A percentile compares a stretch with the other conserved stretches of the same genome.
These are phyloP conservation scores for Syngnathus floridae DNA, from an alignment of 2,113 vertebrate species.

Conservation along the genomic window DNA sequence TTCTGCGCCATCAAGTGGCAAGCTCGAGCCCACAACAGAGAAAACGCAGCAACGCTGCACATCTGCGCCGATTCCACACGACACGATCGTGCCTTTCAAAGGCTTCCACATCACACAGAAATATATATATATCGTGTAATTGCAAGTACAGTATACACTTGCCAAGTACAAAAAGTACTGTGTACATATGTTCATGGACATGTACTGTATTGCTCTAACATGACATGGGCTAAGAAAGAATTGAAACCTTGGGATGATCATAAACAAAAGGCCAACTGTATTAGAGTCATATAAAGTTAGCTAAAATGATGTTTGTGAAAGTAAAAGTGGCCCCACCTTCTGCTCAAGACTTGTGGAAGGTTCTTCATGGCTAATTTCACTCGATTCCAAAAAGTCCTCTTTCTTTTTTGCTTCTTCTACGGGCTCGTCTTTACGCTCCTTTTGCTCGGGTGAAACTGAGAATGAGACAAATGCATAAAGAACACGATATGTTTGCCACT, in stretches of 20 bases:
- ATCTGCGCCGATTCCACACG: too few species aligned
- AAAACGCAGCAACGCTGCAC: neutral
- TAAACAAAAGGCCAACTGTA: too few species aligned
- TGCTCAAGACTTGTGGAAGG: conserved; percentile 70
- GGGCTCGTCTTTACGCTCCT: conserved; percentile 61
- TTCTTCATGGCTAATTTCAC: conserved; percentile 39
- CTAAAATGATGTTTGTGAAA: too few species aligned
- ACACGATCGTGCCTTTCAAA: neutral
- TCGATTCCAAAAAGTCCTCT: neutral
- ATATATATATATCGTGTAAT: neutral
- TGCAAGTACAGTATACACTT: neutral
- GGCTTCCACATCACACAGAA: neutral
- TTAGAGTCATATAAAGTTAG: too few species aligned
- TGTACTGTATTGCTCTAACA: neutral
- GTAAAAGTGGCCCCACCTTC: conserved; percentile 43
- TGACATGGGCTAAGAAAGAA: too few species aligned
- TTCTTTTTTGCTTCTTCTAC: conserved; percentile 39
- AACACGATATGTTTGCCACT: neutral
- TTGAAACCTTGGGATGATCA: too few species aligned
- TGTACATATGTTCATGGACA: neutral
- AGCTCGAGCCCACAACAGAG: neutral
- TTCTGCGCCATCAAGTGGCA: conserved; percentile 59
- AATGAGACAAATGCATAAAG: neutral
- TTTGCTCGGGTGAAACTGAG: conserved; percentile 63
- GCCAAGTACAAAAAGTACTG: neutral